Percentiles rank a stretch among this genome's conserved stretches.
Evolutionary conservation across 1,140 invertebrate genomes (phyloP).

Genomic region (Apis florea): DNA sequence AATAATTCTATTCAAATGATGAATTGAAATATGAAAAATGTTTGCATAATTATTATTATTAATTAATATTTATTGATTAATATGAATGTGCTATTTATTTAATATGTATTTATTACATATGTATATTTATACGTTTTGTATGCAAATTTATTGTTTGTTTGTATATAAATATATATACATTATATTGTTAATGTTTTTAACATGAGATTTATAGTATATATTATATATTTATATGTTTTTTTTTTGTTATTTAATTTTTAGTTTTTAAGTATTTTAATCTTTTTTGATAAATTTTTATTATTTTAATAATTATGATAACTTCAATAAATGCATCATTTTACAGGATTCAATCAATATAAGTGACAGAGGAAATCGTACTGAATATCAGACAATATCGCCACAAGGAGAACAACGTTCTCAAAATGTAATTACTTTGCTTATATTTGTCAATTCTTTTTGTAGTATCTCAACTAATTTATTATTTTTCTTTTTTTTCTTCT

Average conservation of each 20-base stretch:
- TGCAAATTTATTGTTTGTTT: no score
- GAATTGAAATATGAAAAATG: no score
- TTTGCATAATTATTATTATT: no score
- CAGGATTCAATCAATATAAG: conserved; percentile 63
- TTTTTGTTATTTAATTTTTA: not conserved
- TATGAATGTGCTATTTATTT: no score
- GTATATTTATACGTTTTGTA: not conserved
- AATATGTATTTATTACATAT: not conserved
- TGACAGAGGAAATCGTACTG: conserved; percentile 74
- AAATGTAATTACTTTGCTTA: conserved; percentile 74
- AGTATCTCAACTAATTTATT: conserved; percentile 32
- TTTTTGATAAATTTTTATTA: not conserved
- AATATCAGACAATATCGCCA: conserved; percentile 73
- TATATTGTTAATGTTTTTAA: not conserved
- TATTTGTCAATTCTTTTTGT: conserved; percentile 4
- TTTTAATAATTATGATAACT: not conserved
- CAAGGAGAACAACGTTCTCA: conserved; percentile 73
- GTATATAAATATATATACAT: no score
- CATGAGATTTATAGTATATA: no score
- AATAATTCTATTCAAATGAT: no score
- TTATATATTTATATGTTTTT: no score
- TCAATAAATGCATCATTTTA: conserved; percentile 41
- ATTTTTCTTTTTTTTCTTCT: conserved; percentile 58
- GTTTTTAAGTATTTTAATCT: conserved; percentile 20
- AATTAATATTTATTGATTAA: no score